phyloP scores from a whole-genome alignment of 2,888 invertebrate genomes.

The Blera fallax region DNA sequence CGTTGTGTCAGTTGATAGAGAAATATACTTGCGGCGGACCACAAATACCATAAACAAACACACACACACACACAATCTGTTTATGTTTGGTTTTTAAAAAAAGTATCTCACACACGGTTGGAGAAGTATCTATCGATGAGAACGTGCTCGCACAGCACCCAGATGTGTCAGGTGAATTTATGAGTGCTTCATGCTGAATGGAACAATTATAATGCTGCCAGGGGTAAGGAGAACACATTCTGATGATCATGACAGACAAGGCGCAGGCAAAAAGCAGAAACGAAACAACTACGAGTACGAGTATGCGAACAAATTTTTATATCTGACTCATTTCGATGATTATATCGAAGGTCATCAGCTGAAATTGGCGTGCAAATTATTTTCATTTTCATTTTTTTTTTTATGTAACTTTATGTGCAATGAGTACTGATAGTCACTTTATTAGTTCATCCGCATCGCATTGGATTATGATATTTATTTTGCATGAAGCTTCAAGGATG shows the following conservation, averaged over 20 bases:
- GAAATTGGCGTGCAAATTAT: conserved; percentile 64
- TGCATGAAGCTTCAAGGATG: conserved; percentile 16
- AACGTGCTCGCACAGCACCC: neutral
- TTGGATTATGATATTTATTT: neutral
- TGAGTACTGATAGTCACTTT: conserved; percentile 22
- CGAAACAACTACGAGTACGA: neutral
- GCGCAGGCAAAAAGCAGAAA: neutral
- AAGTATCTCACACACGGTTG: conserved; percentile 7
- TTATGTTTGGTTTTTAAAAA: neutral
- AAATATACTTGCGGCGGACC: neutral
- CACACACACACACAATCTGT: no score
- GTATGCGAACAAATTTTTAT: neutral
- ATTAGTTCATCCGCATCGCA: conserved; percentile 43
- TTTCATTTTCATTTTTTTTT: neutral
- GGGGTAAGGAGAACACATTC: neutral
- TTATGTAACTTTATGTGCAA: neutral
- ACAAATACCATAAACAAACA: no score
- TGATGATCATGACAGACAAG: conserved; percentile 33
- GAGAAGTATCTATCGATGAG: conserved; percentile 16
- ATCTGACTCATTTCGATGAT: conserved; percentile 45
- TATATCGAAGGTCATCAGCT: conserved; percentile 46
- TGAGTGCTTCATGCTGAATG: conserved; percentile 40
- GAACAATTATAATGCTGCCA: neutral
- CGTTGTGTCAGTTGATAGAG: neutral
- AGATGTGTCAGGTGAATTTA: conserved; percentile 55